phyloP scores from a whole-genome alignment of 2,888 invertebrate genomes.

The Tetramorium bicarinatum region DNA sequence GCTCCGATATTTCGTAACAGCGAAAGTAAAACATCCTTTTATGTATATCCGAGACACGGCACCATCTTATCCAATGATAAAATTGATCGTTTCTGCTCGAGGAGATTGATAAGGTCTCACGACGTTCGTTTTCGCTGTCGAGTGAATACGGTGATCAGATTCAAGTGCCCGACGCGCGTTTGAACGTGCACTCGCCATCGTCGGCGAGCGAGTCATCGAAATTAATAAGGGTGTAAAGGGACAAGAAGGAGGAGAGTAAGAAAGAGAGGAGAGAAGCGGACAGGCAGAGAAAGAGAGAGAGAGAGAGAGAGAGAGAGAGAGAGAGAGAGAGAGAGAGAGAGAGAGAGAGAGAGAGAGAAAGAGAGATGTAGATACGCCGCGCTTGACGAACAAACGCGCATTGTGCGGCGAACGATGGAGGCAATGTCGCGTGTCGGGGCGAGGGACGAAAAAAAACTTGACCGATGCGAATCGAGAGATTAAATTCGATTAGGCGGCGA shows the following conservation, averaged over 20 bases:
- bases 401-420: slow-evolving; percentile 56
- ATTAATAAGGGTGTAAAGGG: slow-evolving; percentile 65
- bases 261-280: slow-evolving; percentile 27
- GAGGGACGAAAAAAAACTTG: slow-evolving; percentile 45
- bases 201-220: slow-evolving; percentile 72
- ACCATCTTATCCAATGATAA: not conserved
- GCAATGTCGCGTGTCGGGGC: slow-evolving; percentile 55
- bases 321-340: not conserved
- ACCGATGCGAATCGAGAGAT: slow-evolving; percentile 50
- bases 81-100: slow-evolving; percentile 15
- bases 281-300: not conserved
- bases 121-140: slow-evolving; percentile 21
- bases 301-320: slow-evolving; percentile 21
- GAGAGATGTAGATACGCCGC: slow-evolving; percentile 19
- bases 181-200: slow-evolving; percentile 21
- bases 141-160: slow-evolving; percentile 33
- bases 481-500: slow-evolving; percentile 46
- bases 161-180: slow-evolving; percentile 30
- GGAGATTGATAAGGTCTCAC: slow-evolving; percentile 18
- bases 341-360: slow-evolving; percentile 6
- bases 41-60: not conserved
- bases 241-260: slow-evolving; percentile 33
- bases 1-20: not conserved
- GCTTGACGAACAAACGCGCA: slow-evolving; percentile 59
- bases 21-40: slow-evolving; percentile 11